Evolutionary conservation across 2,888 invertebrate species (phyloP).

Genomic region (Tryphoninae sp.): DNA sequence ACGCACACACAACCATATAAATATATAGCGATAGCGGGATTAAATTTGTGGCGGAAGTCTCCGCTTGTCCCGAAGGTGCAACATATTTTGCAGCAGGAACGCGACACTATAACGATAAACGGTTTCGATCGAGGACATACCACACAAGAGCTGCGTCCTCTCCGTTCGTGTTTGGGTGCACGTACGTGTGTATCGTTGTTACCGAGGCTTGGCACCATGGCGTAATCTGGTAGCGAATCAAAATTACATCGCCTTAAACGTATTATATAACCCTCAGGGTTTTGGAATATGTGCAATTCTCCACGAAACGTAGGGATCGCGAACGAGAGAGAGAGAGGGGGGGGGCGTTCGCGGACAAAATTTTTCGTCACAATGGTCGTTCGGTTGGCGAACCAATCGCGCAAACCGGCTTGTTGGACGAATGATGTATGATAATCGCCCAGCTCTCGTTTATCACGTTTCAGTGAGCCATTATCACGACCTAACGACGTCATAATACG

Average conservation of each 20-base stretch:
- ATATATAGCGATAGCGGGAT: slow-evolving; percentile 53
- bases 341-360: slow-evolving; percentile 37
- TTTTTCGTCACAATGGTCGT: slow-evolving; percentile 37
- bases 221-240: slow-evolving; percentile 56
- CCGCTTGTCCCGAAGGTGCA: slow-evolving; percentile 72
- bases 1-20: no score
- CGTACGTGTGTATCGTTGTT: slow-evolving; percentile 3
- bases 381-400: slow-evolving; percentile 16
- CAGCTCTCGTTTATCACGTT: slow-evolving; percentile 36
- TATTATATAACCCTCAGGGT: slow-evolving; percentile 30
- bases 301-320: background rate
- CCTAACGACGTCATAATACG: slow-evolving; percentile 32
- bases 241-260: slow-evolving; percentile 56
- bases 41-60: slow-evolving; percentile 73
- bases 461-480: slow-evolving; percentile 15
- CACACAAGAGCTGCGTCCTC: slow-evolving; percentile 14
- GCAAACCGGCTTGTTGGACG: slow-evolving; percentile 41
- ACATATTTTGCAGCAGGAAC: slow-evolving; percentile 68
- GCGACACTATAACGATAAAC: slow-evolving; percentile 60
- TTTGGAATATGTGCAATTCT: slow-evolving; percentile 41
- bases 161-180: slow-evolving; percentile 9
- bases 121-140: slow-evolving; percentile 58
- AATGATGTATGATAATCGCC: slow-evolving; percentile 54
- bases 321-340: background rate
- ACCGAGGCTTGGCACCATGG: background rate